Conservation (phyloP, 1,140 invertebrate genomes). For the Galendromus occidentalis region DNA sequence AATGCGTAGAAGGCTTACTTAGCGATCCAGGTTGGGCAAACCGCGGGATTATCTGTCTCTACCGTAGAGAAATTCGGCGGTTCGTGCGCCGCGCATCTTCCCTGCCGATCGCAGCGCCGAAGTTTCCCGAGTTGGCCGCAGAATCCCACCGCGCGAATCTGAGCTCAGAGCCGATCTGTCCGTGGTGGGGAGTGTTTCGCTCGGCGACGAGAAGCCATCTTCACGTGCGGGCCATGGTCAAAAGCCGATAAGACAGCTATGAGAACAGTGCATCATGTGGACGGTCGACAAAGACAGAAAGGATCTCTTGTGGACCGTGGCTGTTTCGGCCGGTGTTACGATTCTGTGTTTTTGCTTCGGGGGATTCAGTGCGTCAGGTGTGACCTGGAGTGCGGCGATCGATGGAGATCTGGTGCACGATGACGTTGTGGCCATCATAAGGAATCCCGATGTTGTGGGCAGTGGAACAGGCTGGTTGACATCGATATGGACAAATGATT, state of each 20-base stretch:
- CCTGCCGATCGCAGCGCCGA: not conserved
- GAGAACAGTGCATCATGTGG: not conserved
- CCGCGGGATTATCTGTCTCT: too few relatives aligned
- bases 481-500: constrained; percentile 53
- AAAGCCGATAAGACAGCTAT: not conserved
- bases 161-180: not conserved
- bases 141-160: not conserved
- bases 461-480: constrained; percentile 15
- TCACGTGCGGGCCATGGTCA: not conserved
- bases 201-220: not conserved
- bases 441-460: constrained; percentile 60
- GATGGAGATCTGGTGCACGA: constrained; percentile 73
- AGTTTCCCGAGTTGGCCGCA: not conserved
- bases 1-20: too few relatives aligned
- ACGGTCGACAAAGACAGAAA: not conserved
- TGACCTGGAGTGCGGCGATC: constrained; percentile 28
- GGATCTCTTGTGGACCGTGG: not conserved
- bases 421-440: constrained; percentile 62
- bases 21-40: too few relatives aligned
- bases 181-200: not conserved
- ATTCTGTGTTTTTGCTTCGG: not conserved
- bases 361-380: not conserved
- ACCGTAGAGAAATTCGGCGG: too few relatives aligned
- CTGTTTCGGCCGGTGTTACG: not conserved
- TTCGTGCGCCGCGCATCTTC: too few relatives aligned